Percentiles rank a stretch among this genome's conserved stretches.
Evolutionary conservation across 2,797 vertebrate species (phyloP).

Genomic region (Spatula versicolor): DNA sequence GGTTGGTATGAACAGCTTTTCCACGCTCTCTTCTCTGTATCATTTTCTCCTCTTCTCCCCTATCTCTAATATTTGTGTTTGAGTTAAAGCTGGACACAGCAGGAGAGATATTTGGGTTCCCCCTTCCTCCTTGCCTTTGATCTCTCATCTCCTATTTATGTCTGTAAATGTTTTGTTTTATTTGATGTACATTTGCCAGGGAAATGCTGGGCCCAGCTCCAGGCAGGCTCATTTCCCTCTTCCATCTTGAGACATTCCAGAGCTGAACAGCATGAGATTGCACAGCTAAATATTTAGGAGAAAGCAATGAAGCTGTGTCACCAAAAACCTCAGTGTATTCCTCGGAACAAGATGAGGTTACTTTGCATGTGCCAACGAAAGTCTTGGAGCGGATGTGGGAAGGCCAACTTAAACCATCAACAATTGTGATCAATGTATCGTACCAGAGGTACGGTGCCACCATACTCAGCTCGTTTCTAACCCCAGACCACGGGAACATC

Average conservation of each 20-base stretch:
- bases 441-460: not conserved
- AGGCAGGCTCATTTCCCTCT: constrained; percentile 42
- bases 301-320: constrained; percentile 1
- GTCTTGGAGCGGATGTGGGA: not conserved
- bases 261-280: not conserved
- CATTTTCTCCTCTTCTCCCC: not conserved
- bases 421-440: rapidly evolving
- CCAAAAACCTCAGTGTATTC: not conserved
- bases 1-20: not conserved
- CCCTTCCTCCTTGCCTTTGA: not conserved
- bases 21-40: not conserved
- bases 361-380: not conserved
- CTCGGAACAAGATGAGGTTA: not conserved
- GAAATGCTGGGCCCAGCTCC: constrained; percentile 48
- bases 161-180: constrained; percentile 44
- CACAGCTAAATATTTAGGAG: constrained; percentile 53
- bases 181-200: constrained; percentile 30
- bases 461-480: not conserved
- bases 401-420: not conserved
- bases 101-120: not conserved
- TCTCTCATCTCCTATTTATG: not conserved
- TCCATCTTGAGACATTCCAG: constrained; percentile 55
- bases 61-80: not conserved
- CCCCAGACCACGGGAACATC: not conserved
- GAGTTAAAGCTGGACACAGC: not conserved